Base-by-base conservation (phyloP, 1,140 invertebrate species). In the Watersipora subatra region DNA sequence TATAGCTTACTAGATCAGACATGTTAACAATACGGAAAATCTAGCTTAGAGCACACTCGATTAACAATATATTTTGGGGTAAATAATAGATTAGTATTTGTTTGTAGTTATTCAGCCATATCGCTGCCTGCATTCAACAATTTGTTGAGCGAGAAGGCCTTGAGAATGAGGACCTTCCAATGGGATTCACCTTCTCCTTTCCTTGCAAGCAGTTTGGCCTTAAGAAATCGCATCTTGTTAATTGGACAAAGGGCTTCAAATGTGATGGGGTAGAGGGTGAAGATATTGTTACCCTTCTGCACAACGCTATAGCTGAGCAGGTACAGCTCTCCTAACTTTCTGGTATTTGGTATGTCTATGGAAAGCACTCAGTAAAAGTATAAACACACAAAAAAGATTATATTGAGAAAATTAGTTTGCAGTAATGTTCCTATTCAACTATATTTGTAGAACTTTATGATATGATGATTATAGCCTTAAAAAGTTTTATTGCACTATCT, bases 121-220 rank as follows among this genome's bases (percentile, higher is more conserved):
- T 99, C 71, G 96, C 96, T 30, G 88, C 93, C 70, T 99, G 95
- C 83, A 84, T 99, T 71, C 87, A 89, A 1, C 87, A 88, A 67
- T 99, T 99, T 78, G 89, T 97, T 81, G 89, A 90, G 75, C 76
- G 80, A 28, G 73, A 84, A 63, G 87, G 93, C 66, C 84, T 91
- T 83, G 90, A 81, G 58, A 78, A 87, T 22, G 85, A 91, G 70
- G 81, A 87, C 57, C 81, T 99, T 24, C 93, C 95, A 0, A 82
- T 99, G 24, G 97, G 96, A 1, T 99, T 99, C 76, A 99, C 97
- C 0, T 99, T 99, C 80, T 97, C 93, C 72, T 99, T 99, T 78
- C 97, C 97, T 0, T 87, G 96, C 66, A 83, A 83, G 56, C 96
- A 99, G 79, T 76, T 89, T 59, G 95, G 95, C 0, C 82, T 99